Conservation (phyloP, 2,113 vertebrate genomes). For the Myiagra hebetior region DNA sequence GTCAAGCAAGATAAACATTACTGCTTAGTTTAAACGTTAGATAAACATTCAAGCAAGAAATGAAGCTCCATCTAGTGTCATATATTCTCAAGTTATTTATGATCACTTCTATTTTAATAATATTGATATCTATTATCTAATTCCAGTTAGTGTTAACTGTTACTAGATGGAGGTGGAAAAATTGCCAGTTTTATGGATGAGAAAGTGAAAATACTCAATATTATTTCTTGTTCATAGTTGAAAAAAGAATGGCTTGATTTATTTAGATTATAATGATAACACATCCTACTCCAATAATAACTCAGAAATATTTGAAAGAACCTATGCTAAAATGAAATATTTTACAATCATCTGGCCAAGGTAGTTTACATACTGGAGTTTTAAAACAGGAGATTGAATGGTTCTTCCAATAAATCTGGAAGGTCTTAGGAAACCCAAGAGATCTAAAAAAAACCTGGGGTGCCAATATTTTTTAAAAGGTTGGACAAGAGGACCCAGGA, state of each 20-base stretch:
- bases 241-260: background rate
- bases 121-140: background rate
- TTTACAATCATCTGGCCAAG: background rate
- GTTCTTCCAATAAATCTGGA: background rate
- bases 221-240: background rate
- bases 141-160: background rate
- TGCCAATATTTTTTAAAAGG: background rate
- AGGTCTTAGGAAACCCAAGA: background rate
- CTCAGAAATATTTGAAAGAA: background rate
- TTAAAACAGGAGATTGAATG: background rate
- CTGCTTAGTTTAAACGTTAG: background rate
- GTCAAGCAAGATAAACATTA: background rate
- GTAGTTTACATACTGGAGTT: background rate
- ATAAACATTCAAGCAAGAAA: background rate
- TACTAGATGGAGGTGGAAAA: background rate
- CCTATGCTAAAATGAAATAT: background rate
- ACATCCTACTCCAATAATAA: background rate
- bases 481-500: background rate
- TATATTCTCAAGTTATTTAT: background rate
- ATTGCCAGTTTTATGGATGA: background rate
- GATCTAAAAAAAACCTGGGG: background rate
- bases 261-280: background rate
- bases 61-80: background rate
- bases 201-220: background rate
- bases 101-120: background rate